Percentiles rank a stretch among this genome's conserved stretches.
phyloP scores from a whole-genome alignment of 2,797 vertebrate genomes.

The Denticeps clupeoides region DNA sequence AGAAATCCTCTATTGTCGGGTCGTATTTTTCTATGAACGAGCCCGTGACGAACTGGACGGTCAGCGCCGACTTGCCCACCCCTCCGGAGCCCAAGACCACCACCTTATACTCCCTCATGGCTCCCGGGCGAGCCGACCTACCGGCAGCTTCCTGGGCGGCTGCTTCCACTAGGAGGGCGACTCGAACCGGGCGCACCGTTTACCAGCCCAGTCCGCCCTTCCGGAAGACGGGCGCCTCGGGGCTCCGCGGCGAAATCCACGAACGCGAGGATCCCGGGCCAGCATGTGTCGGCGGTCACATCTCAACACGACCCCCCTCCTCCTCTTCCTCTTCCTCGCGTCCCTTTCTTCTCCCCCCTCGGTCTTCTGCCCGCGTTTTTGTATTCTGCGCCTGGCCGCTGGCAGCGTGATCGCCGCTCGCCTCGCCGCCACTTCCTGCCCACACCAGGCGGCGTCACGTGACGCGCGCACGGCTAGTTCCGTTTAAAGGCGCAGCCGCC shows the following conservation, averaged over 20 bases:
- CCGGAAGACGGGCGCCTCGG: constrained; percentile 5
- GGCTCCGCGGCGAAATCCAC: not conserved
- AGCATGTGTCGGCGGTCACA: constrained; percentile 16
- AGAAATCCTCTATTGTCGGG: constrained; percentile 89
- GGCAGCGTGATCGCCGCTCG: constrained; percentile 45
- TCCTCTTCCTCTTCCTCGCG: no score
- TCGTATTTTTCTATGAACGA: constrained; percentile 91
- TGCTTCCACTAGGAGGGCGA: constrained; percentile 40
- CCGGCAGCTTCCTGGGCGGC: constrained; percentile 31
- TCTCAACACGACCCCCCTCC: no score
- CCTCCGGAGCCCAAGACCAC: constrained; percentile 86
- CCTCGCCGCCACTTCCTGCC: constrained; percentile 56
- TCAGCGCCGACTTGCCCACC: constrained; percentile 85
- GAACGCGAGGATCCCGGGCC: constrained; percentile 11
- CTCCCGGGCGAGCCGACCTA: constrained; percentile 8
- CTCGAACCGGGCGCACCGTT: constrained; percentile 20
- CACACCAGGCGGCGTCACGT: constrained; percentile 42
- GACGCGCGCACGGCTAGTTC: constrained; percentile 40
- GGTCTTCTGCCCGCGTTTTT: no score
- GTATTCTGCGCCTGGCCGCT: constrained; percentile 39
- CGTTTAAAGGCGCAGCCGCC: constrained; percentile 51
- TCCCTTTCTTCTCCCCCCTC: no score
- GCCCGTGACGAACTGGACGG: constrained; percentile 86
- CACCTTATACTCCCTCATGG: constrained; percentile 90
- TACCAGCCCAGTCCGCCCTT: no score